These are phyloP conservation scores for Steinernema carpocapsae DNA, from an alignment of 2,888 invertebrate species.

Conservation along the genomic window DNA sequence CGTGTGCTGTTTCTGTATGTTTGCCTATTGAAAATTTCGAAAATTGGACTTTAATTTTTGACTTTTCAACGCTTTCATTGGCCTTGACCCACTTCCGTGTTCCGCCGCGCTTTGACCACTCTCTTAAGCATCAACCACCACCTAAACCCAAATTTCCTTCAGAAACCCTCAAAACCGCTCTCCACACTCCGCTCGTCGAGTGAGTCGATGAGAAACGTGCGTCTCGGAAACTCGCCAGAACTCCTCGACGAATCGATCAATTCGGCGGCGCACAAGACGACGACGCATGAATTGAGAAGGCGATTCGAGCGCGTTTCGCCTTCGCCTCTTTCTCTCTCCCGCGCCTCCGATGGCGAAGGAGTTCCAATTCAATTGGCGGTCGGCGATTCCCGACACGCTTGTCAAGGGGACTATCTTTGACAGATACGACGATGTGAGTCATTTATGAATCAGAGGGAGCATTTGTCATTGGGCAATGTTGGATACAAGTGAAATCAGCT, in stretches of 20 bases:
- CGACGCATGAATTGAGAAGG: constrained; percentile 34
- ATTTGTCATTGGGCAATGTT: constrained; percentile 16
- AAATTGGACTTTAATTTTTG: no score
- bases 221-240: not conserved
- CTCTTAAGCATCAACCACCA: not conserved
- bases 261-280: constrained; percentile 32
- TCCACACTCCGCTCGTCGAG: not conserved
- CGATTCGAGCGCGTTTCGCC: constrained; percentile 28
- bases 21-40: no score
- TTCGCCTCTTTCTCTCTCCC: constrained; percentile 13
- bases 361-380: constrained; percentile 98
- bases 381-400: constrained; percentile 86
- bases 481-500: no score
- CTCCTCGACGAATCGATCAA: constrained; percentile 6
- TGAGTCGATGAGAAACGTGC: constrained; percentile 34
- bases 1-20: no score
- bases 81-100: not conserved
- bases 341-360: constrained; percentile 84
- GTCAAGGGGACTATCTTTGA: constrained; percentile 87
- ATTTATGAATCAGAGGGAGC: no score
- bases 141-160: not conserved
- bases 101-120: not conserved
- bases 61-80: no score
- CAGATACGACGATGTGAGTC: constrained; percentile 86
- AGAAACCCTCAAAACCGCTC: not conserved